Evolutionary conservation across 2,113 vertebrate species (phyloP).

Genomic region (Elgaria multicarinata): DNA sequence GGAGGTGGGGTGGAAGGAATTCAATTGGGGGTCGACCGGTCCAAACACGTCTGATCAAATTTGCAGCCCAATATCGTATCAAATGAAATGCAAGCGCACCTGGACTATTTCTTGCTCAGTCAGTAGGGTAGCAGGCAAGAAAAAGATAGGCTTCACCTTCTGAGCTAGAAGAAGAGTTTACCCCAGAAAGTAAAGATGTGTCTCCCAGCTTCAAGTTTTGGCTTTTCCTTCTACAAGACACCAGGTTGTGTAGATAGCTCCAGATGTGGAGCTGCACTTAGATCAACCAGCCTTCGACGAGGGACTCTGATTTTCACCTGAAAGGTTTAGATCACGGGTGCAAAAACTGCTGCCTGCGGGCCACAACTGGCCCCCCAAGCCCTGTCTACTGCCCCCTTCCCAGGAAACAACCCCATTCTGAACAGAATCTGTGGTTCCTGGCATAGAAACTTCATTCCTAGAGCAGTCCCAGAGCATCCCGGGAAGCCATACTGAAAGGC

Average conservation of each 20-base stretch:
- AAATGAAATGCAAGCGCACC: neutral
- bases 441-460: no score
- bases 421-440: no score
- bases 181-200: no score
- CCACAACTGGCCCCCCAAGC: no score
- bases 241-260: neutral
- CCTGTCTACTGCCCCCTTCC: no score
- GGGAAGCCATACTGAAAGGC: no score
- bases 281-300: neutral
- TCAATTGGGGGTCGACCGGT: neutral
- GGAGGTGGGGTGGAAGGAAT: neutral
- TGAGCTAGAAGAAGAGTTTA: neutral
- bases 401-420: no score
- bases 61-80: neutral
- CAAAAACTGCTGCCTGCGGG: no score
- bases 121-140: neutral
- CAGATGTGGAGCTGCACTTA: neutral
- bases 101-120: neutral
- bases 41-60: neutral
- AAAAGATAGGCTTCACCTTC: neutral
- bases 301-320: neutral
- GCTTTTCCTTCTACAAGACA: neutral
- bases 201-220: neutral
- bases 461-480: no score
- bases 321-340: neutral